Percentiles rank a stretch among this genome's conserved stretches.
Conservation (phyloP, 2,113 vertebrate genomes). For the Oncorhynchus nerka region DNA sequence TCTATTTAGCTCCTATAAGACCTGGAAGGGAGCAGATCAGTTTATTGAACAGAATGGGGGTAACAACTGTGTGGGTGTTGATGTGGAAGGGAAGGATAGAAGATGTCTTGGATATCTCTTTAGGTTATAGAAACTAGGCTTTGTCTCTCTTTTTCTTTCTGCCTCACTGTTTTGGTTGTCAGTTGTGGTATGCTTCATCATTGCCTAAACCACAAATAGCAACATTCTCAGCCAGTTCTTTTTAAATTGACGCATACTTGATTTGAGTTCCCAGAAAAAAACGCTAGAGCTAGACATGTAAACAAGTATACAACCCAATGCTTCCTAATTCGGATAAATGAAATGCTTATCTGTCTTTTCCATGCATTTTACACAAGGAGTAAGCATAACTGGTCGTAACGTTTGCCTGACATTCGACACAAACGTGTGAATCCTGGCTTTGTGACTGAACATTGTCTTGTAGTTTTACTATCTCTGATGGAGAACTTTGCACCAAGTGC, state of each 20-base stretch:
- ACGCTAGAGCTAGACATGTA: no score
- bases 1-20: constrained; percentile 35
- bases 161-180: no score
- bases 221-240: no score
- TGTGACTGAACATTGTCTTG: background rate
- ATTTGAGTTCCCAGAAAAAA: no score
- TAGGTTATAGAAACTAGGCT: constrained; percentile 9
- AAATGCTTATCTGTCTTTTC: no score
- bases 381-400: constrained; percentile 21
- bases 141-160: background rate
- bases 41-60: constrained; percentile 37
- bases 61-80: constrained; percentile 36
- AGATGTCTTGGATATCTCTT: constrained; percentile 14
- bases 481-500: constrained; percentile 39
- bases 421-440: constrained; percentile 33
- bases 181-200: no score
- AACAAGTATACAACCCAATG: no score
- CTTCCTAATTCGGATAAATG: no score
- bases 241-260: no score
- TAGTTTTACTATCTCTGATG: constrained; percentile 5
- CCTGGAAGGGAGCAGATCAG: constrained; percentile 29
- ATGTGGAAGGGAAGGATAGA: constrained; percentile 28
- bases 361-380: background rate
- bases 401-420: constrained; percentile 43
- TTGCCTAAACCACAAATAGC: no score